Evolutionary conservation across 2,797 vertebrate genomes (phyloP).

Genomic region (Cephalopachus bancanus): DNA sequence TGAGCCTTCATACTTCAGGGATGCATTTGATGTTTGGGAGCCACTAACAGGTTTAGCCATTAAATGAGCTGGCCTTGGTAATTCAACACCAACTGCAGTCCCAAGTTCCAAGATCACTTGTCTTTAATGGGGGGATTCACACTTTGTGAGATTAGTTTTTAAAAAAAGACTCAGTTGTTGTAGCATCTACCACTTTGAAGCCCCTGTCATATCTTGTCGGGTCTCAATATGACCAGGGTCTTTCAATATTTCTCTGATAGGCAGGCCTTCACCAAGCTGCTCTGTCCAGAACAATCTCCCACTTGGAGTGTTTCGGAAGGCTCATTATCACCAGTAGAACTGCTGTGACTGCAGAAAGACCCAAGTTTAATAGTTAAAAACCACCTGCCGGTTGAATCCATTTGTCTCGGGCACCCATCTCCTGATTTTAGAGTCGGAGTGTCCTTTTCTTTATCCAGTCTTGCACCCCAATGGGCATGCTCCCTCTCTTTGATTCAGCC

Average conservation of each 20-base stretch:
- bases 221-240: background rate
- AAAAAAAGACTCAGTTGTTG: background rate
- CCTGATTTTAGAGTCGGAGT: background rate
- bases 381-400: background rate
- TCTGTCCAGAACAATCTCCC: background rate
- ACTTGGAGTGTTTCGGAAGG: background rate
- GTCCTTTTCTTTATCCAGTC: background rate
- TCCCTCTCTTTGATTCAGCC: background rate
- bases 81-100: background rate
- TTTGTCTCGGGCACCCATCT: background rate
- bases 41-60: background rate
- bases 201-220: background rate
- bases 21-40: background rate
- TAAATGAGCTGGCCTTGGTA: background rate
- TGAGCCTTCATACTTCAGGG: background rate
- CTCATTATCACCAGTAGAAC: background rate
- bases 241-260: background rate
- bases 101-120: background rate
- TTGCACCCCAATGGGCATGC: background rate
- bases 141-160: background rate
- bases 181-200: background rate
- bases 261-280: background rate
- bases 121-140: background rate
- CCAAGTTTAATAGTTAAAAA: slow-evolving; percentile 13
- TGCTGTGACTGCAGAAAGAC: background rate